Evolutionary conservation across 2,797 vertebrate genomes (phyloP), one percentile per base, ranked within the genome.

Genomic region (Urophycis tenuis): DNA sequence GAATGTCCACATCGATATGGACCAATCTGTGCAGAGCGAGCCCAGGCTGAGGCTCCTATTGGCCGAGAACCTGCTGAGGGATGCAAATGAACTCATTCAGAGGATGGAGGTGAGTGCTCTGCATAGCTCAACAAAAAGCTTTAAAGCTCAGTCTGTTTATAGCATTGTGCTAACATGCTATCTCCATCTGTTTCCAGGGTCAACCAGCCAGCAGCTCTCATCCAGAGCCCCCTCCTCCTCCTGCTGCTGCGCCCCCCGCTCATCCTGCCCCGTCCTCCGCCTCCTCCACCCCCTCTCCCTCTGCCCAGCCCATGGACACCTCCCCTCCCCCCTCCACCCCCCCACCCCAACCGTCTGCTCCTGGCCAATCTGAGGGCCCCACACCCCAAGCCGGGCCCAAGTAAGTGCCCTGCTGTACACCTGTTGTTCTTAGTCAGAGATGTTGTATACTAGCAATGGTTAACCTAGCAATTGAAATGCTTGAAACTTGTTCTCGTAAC

Each of bases 1-100:
- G 85, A 96, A 96, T 79, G 94, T 97, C 81, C 95, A 96, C 92
- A 96, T 97, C 75, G 96, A 97, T 85, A 92, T 97, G 95, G 95
- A 96, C 86, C 94, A 94, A 71, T 90, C 92, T 2, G 86, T 93
- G 33, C 91, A 97, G 92, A 97, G 96, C 12, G 96, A 97, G 85
- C 95, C 96, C 0, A 91, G 96, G 17, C 91, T 97, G 72, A 92
- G 96, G 78, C 92, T 97, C 73, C 92, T 96, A 64, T 86, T 97
- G 87, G 95, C 95, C 6, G 95, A 97, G 85, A 96, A 95, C 80
- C 92, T 97, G 88, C 92, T 97, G 80, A 92, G 95, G 80, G 95
- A 97, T 67, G 91, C 95, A 36, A 94, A 93, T 81, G 90, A 93
- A 41, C 89, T 96, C 77, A 90, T 97, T 41, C 90, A 92, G 71